A percentile compares a stretch with the other conserved stretches of the same genome.
Conservation (phyloP, 1,140 invertebrate species). For the Sycophaga agraensis region DNA sequence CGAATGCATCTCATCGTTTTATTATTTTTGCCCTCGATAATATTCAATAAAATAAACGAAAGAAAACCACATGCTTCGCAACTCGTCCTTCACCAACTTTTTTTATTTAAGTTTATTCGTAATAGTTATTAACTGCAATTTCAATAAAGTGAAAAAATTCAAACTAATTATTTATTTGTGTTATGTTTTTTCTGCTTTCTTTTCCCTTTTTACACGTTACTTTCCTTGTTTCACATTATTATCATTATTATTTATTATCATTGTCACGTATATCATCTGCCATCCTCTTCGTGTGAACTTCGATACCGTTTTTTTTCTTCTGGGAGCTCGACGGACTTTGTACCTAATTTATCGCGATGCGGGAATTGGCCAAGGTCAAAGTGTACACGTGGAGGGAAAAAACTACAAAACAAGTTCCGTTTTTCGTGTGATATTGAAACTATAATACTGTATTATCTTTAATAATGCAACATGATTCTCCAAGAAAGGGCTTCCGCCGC, state of each 20-base stretch:
- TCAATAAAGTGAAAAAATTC: constrained; percentile 23
- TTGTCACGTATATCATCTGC: background rate
- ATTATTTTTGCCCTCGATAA: constrained; percentile 6
- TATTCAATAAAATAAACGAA: background rate
- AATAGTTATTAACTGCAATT: constrained; percentile 21
- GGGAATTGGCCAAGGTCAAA: constrained; percentile 58
- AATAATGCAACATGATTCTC: background rate
- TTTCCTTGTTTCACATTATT: background rate
- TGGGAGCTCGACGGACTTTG: constrained; percentile 41
- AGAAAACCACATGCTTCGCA: background rate
- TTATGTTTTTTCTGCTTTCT: constrained; percentile 19
- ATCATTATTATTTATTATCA: background rate
- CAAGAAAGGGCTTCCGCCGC: background rate
- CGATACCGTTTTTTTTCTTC: constrained; percentile 5
- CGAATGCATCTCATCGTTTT: constrained; percentile 2
- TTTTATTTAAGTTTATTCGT: constrained; percentile 25
- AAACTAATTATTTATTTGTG: constrained; percentile 18
- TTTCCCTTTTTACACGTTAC: background rate
- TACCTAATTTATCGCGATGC: constrained; percentile 45
- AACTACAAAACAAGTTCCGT: constrained; percentile 39
- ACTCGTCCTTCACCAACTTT: constrained; percentile 3
- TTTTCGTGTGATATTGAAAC: background rate
- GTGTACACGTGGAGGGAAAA: constrained; percentile 54
- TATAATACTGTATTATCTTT: background rate
- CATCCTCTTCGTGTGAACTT: no score